Conservation (phyloP, 2,113 vertebrate genomes). For the Callipepla californica region DNA sequence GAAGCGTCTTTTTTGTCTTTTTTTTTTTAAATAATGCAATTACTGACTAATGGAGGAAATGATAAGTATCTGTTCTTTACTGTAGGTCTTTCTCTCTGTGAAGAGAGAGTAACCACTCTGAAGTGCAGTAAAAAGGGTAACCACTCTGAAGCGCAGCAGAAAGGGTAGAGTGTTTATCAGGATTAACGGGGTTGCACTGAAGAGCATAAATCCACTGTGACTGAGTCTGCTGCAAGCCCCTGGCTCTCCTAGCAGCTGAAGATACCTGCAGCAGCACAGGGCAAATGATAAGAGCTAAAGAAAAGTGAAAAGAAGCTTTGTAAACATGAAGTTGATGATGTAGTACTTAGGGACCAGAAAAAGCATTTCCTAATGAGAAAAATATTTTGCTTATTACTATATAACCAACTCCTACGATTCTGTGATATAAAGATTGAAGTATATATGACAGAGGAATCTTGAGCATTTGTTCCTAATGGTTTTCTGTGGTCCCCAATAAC, state of each 20-base stretch:
- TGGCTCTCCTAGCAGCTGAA: not conserved
- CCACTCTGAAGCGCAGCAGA: not conserved
- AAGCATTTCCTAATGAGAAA: not conserved
- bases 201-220: not conserved
- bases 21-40: not conserved
- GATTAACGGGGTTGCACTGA: not conserved
- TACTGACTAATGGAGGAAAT: not conserved
- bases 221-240: not conserved
- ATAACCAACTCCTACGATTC: not conserved
- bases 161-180: not conserved
- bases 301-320: slow-evolving; percentile 47
- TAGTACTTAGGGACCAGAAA: not conserved
- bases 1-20: rapidly evolving
- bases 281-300: not conserved
- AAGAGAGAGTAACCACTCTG: not conserved
- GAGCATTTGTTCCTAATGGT: not conserved
- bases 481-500: not conserved
- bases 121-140: not conserved
- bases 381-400: not conserved
- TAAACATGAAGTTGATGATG: not conserved
- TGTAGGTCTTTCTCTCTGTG: not conserved
- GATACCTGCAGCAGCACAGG: not conserved
- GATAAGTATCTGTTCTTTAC: not conserved
- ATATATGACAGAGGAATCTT: not conserved
- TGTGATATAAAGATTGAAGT: not conserved